phyloP scores from a whole-genome alignment of 1,140 invertebrate genomes.

The Nasonia giraulti region DNA sequence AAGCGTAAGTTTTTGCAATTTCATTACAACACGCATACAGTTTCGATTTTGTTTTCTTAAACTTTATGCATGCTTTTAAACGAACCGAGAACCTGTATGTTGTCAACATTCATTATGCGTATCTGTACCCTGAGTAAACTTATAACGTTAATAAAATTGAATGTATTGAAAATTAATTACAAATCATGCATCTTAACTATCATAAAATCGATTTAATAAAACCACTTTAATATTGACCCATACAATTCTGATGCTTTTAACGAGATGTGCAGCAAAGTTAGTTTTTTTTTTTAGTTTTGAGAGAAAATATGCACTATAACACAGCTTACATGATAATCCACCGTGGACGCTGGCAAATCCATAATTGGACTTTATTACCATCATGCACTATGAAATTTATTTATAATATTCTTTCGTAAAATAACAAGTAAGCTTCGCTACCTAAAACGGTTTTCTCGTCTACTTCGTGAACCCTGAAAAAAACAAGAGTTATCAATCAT shows the following conservation, averaged over 20 bases:
- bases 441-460: constrained; percentile 87
- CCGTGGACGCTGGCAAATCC: constrained; percentile 1
- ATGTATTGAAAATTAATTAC: neutral
- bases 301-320: constrained; percentile 29
- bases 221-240: constrained; percentile 11
- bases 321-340: constrained; percentile 9
- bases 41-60: neutral
- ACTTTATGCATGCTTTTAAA: neutral
- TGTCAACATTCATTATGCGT: constrained; percentile 3
- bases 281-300: neutral
- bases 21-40: constrained; percentile 10
- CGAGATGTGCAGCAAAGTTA: neutral
- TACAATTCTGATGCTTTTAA: constrained; percentile 26
- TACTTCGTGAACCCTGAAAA: constrained; percentile 82
- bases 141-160: constrained; percentile 3
- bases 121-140: constrained; percentile 38
- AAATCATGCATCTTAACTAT: neutral
- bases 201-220: constrained; percentile 20
- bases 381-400: constrained; percentile 29
- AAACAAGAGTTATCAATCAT: constrained; percentile 30
- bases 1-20: constrained; percentile 21
- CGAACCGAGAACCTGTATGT: neutral
- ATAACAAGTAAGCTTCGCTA: constrained; percentile 96
- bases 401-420: constrained; percentile 94
- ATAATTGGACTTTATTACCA: constrained; percentile 20